Conservation (phyloP, 2,888 invertebrate genomes). For the Schizotus pectinicornis region DNA sequence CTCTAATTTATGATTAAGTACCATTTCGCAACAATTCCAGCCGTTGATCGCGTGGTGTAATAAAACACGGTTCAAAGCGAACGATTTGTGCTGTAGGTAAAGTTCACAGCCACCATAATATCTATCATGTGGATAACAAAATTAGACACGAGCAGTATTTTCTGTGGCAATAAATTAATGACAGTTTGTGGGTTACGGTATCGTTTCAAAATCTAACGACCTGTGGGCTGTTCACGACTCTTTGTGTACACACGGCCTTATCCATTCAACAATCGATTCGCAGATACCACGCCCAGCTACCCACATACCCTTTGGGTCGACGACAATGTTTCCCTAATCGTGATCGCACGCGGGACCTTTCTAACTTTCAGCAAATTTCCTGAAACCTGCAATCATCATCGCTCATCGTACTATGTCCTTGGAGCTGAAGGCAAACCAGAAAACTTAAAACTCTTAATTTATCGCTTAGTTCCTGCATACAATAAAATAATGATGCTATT, state of each 20-base stretch:
- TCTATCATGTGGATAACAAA: background rate
- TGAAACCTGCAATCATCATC: background rate
- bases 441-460: background rate
- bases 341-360: slow-evolving; percentile 2
- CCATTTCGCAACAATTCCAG: too few relatives aligned
- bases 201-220: slow-evolving; percentile 30
- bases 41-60: too few relatives aligned
- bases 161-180: slow-evolving; percentile 20
- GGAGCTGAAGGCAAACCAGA: background rate
- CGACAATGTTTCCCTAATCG: slow-evolving; percentile 3
- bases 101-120: too few relatives aligned
- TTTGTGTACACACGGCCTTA: slow-evolving; percentile 20
- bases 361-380: background rate
- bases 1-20: too few relatives aligned
- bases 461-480: too few relatives aligned
- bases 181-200: slow-evolving; percentile 27
- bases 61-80: slow-evolving; percentile 2
- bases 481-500: too few relatives aligned
- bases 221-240: slow-evolving; percentile 33
- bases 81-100: too few relatives aligned
- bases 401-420: slow-evolving; percentile 3
- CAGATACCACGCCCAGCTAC: slow-evolving; percentile 28
- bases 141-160: slow-evolving; percentile 8
- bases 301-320: slow-evolving; percentile 7
- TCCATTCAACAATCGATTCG: slow-evolving; percentile 18